A percentile compares a stretch with the other conserved stretches of the same genome.
These are phyloP conservation scores for Hymenopus coronatus DNA, from an alignment of 2,888 invertebrate genomes.

Conservation along the genomic window DNA sequence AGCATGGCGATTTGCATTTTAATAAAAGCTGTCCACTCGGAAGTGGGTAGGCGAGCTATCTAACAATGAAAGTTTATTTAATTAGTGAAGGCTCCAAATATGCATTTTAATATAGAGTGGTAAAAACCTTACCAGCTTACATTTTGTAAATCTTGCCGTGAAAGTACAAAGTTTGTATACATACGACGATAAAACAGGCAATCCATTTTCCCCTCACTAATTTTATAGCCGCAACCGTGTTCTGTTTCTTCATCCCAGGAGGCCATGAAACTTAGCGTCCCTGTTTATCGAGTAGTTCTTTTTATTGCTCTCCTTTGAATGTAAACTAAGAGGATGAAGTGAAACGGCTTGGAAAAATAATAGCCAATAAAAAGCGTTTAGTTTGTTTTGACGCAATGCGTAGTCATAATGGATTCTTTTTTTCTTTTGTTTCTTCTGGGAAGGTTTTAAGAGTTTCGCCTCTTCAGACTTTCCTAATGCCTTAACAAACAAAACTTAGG, in stretches of 20 bases:
- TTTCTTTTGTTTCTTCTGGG: too few species aligned
- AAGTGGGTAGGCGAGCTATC: not conserved
- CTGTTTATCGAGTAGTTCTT: not conserved
- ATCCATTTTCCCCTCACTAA: not conserved
- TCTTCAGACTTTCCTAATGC: too few species aligned
- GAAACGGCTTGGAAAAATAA: too few species aligned
- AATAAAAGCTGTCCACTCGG: not conserved
- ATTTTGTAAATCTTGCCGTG: not conserved
- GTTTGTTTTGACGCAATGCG: too few species aligned
- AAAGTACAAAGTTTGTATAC: not conserved
- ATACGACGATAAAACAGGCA: not conserved
- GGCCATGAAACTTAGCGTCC: not conserved
- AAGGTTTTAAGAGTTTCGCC: too few species aligned
- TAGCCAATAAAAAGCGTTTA: too few species aligned
- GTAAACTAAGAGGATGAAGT: not conserved
- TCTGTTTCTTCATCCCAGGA: not conserved
- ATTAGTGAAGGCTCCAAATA: not conserved
- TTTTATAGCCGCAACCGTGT: not conserved
- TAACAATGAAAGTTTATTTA: not conserved
- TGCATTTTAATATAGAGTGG: not conserved
- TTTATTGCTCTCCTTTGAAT: not conserved
- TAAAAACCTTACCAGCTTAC: not conserved
- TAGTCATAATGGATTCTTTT: too few species aligned
- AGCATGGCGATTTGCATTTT: not conserved
- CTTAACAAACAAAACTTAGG: too few species aligned